phyloP scores from a whole-genome alignment of 1,140 invertebrate species.

The Drosophila guanche region DNA sequence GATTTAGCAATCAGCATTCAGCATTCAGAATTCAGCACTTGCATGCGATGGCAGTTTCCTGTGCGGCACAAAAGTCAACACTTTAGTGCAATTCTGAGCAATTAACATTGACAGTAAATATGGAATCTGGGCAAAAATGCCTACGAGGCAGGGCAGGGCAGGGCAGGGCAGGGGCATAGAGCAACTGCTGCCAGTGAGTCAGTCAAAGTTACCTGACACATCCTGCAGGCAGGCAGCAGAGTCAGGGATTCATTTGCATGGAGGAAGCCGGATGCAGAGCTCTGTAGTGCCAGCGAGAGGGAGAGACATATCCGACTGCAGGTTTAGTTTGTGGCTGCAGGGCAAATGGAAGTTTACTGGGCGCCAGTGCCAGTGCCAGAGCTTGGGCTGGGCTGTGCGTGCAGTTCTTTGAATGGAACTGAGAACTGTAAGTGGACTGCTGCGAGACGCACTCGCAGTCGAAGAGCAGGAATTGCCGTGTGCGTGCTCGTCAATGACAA shows the following conservation, averaged over 20 bases:
- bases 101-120: conserved; percentile 80
- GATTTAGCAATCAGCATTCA: conserved; percentile 21
- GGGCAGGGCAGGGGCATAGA: neutral
- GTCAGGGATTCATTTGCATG: conserved; percentile 73
- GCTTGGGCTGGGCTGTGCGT: conserved; percentile 28
- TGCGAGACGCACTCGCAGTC: neutral
- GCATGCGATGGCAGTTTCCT: conserved; percentile 63
- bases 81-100: conserved; percentile 76
- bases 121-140: conserved; percentile 78
- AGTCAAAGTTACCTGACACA: conserved; percentile 31
- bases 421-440: neutral
- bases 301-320: neutral
- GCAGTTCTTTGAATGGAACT: neutral
- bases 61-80: conserved; percentile 72
- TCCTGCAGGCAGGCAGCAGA: conserved; percentile 42
- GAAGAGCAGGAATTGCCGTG: conserved; percentile 19
- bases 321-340: conserved; percentile 15
- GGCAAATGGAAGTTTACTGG: conserved; percentile 49
- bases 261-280: conserved; percentile 46
- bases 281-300: conserved; percentile 15
- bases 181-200: neutral
- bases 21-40: conserved; percentile 13
- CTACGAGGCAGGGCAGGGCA: conserved; percentile 63
- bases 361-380: conserved; percentile 41
- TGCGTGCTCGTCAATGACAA: conserved; percentile 76